Evolutionary conservation across 2,888 invertebrate genomes (phyloP), one percentile per base, ranked within the genome.

Genomic region (Chymomyza caudatula): DNA sequence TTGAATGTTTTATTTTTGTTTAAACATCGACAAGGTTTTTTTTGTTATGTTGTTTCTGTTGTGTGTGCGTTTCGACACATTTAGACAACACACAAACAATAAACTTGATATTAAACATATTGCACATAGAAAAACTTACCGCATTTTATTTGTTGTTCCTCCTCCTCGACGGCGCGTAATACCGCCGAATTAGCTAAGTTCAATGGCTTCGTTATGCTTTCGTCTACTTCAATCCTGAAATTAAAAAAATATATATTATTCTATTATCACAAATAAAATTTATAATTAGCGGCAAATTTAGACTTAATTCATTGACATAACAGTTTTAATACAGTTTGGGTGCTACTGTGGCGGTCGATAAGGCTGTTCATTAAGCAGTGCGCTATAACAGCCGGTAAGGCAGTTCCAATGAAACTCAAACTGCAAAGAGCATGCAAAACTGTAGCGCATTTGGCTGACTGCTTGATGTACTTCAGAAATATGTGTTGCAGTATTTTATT

Each of bases 131-230:
- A 20, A 20, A 20, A 94, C 95, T 93, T 87, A 91, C 90, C 80
- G 92, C 92, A 89, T 88, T 93, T 94, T 82, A 94, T 92, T 77
- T 92, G 91, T 67, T 81, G 84, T 89, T 96, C 96, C 89, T 96
- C 96, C 89, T 96, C 96, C 88, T 96, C 95, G 68, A 96, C 92
- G 94, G 96, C 95, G 74, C 94, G 93, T 78, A 96, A 91, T 62
- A 96, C 96, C 55, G 96, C 96, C 56, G 96, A 96, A 90, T 96
- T 96, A 87, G 95, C 95, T 85, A 96, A 92, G 90, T 96, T 96
- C 57, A 93, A 92, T 66, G 96, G 95, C 88, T 96, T 96, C 56
- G 85, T 53, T 59, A 87, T 91, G 78, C 93, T 92, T 75, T 95
- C 93, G 89, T 93, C 93, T 91, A 96, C 94, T 91, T 96, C 94